phyloP scores from a whole-genome alignment of 2,797 vertebrate genomes.

The Sebastes taczanowskii region DNA sequence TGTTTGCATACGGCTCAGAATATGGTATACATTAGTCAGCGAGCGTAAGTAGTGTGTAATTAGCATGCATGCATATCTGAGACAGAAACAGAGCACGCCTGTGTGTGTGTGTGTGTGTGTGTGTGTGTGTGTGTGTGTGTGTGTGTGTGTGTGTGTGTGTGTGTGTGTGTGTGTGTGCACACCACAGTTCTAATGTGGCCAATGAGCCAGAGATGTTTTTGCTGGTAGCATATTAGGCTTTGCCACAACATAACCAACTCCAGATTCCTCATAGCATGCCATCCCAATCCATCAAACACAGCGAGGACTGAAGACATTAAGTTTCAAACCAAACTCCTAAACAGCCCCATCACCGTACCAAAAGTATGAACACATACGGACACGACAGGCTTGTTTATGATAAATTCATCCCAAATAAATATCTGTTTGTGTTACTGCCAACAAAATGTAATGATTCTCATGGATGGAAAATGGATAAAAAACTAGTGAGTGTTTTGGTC shows the following conservation, averaged over 20 bases:
- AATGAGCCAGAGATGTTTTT: conserved; percentile 68
- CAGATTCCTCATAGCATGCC: conserved; percentile 55
- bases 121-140: no score
- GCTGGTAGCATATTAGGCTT: conserved; percentile 64
- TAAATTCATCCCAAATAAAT: conserved; percentile 35
- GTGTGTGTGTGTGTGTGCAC: conserved; percentile 10
- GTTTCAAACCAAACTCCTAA: conserved; percentile 34
- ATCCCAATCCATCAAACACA: conserved; percentile 54
- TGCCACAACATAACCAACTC: conserved; percentile 67
- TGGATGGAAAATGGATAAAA: neutral
- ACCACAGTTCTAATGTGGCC: conserved; percentile 59
- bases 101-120: neutral
- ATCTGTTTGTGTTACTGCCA: conserved; percentile 14
- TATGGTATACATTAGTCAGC: conserved; percentile 46
- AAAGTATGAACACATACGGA: conserved; percentile 37
- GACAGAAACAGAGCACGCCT: conserved; percentile 13
- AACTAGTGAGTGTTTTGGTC: neutral
- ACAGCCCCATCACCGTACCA: conserved; percentile 21
- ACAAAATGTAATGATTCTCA: conserved; percentile 2
- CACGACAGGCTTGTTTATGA: conserved; percentile 27
- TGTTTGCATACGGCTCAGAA: conserved; percentile 25
- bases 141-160: conserved; percentile 11
- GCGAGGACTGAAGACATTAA: conserved; percentile 27
- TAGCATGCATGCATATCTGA: conserved; percentile 38
- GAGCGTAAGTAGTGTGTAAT: conserved; percentile 51